Conservation (phyloP, 2,113 vertebrate species). For the human (Homo sapiens) region GRCh38 chrX:120308001-120308500, state of each 20-base stretch:
- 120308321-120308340: not conserved
- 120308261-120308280: slow-evolving; percentile 8
- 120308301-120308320: slow-evolving; percentile 16
- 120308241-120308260: not conserved
- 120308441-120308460: not conserved
- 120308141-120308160: not conserved
- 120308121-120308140: not conserved
- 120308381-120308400: not conserved
- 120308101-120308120: slow-evolving; percentile 13
- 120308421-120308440: not conserved
- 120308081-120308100: slow-evolving; percentile 31
- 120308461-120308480: slow-evolving; percentile 44
- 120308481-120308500: slow-evolving; percentile 43
- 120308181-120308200: not conserved
- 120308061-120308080: slow-evolving; percentile 53
- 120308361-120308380: not conserved
- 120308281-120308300: not conserved
- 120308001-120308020: not conserved
- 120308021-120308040: slow-evolving; percentile 29
- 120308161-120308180: slow-evolving; percentile 7
- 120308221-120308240: not conserved
- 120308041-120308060: slow-evolving; percentile 27
- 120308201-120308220: not conserved
- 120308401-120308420: not conserved
- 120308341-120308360: not conserved